phyloP scores from a whole-genome alignment of 2,797 vertebrate species.

The Heliangelus exortis region DNA sequence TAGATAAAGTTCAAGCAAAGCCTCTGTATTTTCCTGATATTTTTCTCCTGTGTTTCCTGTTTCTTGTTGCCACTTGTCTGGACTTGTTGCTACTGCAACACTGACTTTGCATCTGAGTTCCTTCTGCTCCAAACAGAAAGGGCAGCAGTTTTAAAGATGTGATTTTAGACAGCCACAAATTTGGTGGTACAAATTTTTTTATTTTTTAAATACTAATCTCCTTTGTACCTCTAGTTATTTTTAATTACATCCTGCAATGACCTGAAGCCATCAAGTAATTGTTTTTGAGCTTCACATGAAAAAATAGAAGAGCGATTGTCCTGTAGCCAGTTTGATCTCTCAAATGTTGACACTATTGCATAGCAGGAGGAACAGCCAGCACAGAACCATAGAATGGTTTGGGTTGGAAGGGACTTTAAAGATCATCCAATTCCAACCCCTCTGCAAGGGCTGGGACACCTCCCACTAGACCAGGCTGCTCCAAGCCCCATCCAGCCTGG shows the following conservation, averaged over 20 bases:
- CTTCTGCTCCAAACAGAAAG: not conserved
- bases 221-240: not conserved
- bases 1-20: not conserved
- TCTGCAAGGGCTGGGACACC: too few species aligned
- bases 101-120: not conserved
- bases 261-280: not conserved
- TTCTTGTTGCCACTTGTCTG: not conserved
- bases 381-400: too few species aligned
- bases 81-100: not conserved
- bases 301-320: not conserved
- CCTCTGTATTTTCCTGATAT: not conserved
- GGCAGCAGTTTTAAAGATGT: not conserved
- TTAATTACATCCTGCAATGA: not conserved
- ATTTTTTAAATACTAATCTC: not conserved
- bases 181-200: not conserved
- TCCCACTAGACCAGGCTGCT: too few species aligned
- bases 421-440: too few species aligned
- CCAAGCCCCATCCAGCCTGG: too few species aligned
- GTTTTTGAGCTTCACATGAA: not conserved
- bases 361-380: not conserved
- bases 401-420: too few species aligned
- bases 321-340: not conserved
- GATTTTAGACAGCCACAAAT: not conserved
- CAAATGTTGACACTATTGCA: not conserved
- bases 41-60: not conserved